Percentiles rank a stretch among this genome's conserved stretches.
These are phyloP conservation scores for Pitangus sulphuratus DNA, from an alignment of 2,797 vertebrate genomes.

Conservation along the genomic window DNA sequence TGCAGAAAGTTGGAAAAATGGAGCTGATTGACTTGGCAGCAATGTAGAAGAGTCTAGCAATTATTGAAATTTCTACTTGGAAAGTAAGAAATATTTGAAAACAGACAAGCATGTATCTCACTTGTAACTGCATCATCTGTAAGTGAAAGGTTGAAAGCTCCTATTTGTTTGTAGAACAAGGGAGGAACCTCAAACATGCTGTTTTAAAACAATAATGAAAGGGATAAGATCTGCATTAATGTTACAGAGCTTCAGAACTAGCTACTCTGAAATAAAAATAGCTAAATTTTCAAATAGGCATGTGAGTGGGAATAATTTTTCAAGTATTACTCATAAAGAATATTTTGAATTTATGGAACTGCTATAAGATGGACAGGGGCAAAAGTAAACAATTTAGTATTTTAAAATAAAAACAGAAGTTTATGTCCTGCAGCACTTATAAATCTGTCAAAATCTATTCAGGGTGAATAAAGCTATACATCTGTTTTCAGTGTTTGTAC, in stretches of 20 bases:
- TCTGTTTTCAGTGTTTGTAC: not conserved
- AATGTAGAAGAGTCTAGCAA: not conserved
- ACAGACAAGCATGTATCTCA: not conserved
- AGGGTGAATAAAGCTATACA: not conserved
- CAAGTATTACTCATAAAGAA: not conserved
- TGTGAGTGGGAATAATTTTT: not conserved
- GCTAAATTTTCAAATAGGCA: not conserved
- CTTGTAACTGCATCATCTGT: not conserved
- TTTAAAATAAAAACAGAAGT: not conserved
- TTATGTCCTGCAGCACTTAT: not conserved
- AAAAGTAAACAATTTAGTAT: not conserved
- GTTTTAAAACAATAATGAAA: not conserved
- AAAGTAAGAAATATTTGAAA: slow-evolving; percentile 11
- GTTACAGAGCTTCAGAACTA: not conserved
- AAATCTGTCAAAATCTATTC: not conserved
- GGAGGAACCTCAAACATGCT: not conserved
- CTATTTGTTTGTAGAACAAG: not conserved
- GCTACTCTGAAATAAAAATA: not conserved
- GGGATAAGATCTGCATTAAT: not conserved
- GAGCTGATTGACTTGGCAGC: slow-evolving; percentile 33
- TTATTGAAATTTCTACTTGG: not conserved
- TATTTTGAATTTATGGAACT: not conserved
- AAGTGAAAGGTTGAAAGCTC: not conserved
- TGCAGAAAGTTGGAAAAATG: not conserved
- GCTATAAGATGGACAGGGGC: not conserved